Evolutionary conservation across 64 coral and sea anemone genomes (phyloP).

Genomic region (Cladopsammia gracilis): DNA sequence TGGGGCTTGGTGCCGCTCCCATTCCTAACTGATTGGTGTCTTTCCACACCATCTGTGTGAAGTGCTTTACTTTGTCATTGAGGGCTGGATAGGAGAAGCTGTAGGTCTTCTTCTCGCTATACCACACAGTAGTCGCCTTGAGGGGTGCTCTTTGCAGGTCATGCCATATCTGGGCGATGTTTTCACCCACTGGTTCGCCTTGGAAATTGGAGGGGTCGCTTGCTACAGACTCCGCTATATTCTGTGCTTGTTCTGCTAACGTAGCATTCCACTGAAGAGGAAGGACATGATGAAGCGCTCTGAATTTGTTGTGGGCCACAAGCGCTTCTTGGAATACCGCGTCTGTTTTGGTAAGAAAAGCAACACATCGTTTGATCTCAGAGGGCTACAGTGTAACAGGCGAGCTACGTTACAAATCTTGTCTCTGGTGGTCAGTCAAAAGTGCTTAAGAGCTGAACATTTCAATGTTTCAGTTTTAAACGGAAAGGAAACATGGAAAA

Average conservation of each 20-base stretch:
- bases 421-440: too few species aligned
- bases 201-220: conserved; percentile 70
- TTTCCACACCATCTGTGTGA: conserved; percentile 90
- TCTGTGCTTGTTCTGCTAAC: conserved; percentile 83
- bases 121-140: conserved; percentile 93
- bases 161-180: conserved; percentile 96
- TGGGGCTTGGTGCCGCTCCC: conserved; percentile 82
- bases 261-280: conserved; percentile 87
- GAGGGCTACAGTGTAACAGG: too few species aligned
- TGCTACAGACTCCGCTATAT: conserved; percentile 83
- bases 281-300: conserved; percentile 73
- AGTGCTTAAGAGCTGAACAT: too few species aligned
- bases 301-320: conserved; percentile 82
- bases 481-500: too few species aligned
- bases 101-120: conserved; percentile 75
- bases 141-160: conserved; percentile 86
- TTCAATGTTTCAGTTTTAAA: too few species aligned
- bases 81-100: conserved; percentile 86
- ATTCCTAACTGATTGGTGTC: conserved; percentile 80
- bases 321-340: conserved; percentile 78
- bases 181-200: conserved; percentile 83
- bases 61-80: conserved; percentile 78
- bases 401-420: too few species aligned
- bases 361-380: too few species aligned
- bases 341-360: conserved; percentile 28